Evolutionary conservation across 2,888 invertebrate genomes (phyloP).

Genomic region (Lydus trimaculatus): DNA sequence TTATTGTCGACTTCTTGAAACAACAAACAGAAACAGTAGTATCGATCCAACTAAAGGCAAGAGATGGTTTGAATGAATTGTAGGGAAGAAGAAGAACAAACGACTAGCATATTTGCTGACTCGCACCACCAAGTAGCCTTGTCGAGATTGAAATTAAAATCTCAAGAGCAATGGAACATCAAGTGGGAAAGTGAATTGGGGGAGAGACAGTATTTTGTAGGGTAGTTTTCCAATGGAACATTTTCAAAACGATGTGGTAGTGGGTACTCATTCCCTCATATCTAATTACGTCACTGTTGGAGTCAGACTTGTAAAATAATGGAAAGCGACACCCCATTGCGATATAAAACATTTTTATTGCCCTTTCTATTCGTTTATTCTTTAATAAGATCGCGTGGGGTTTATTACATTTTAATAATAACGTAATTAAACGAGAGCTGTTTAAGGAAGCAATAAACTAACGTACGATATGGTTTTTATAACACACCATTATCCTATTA

Average conservation of each 20-base stretch:
- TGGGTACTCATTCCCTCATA: conserved; percentile 33
- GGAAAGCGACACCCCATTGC: conserved; percentile 39
- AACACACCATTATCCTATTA: conserved; percentile 40
- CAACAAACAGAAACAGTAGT: conserved; percentile 15
- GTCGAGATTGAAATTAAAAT: conserved; percentile 47
- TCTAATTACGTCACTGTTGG: conserved; percentile 40
- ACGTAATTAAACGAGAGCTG: conserved; percentile 45
- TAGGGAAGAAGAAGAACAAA: conserved; percentile 19
- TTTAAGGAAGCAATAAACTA: conserved; percentile 41
- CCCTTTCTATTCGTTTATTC: conserved; percentile 36
- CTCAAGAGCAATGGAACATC: conserved; percentile 38
- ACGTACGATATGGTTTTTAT: conserved; percentile 44
- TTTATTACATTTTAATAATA: conserved; percentile 44
- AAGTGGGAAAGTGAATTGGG: conserved; percentile 33
- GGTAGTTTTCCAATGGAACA: conserved; percentile 25
- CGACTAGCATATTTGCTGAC: conserved; percentile 40
- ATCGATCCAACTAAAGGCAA: conserved; percentile 17
- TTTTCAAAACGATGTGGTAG: conserved; percentile 21
- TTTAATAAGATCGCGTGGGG: conserved; percentile 32
- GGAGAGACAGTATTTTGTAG: conserved; percentile 32
- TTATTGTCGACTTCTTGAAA: not conserved
- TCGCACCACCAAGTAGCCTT: conserved; percentile 39
- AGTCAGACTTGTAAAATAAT: conserved; percentile 39
- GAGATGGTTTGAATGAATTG: conserved; percentile 9
- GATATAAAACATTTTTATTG: conserved; percentile 40